Evolutionary conservation across 2,888 invertebrate genomes (phyloP).

Genomic region (Sinodicranocentrus sp.): DNA sequence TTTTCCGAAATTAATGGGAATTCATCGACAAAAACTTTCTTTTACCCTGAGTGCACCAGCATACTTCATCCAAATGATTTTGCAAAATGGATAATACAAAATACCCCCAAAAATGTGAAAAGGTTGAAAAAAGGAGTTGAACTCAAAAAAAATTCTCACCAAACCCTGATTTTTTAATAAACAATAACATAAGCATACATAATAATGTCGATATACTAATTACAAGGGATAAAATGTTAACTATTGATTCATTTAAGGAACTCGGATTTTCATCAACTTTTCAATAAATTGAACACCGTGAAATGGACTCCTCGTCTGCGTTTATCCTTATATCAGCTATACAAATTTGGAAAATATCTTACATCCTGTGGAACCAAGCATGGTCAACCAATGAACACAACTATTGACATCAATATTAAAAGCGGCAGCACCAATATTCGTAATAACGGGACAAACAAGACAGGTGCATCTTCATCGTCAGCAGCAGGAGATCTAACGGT

Average conservation of each 20-base stretch:
- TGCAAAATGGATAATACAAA: conserved; percentile 42
- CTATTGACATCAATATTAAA: conserved; percentile 29
- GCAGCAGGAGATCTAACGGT: conserved; percentile 50
- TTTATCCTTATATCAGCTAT: conserved; percentile 30
- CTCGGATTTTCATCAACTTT: conserved; percentile 3
- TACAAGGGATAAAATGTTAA: conserved; percentile 1
- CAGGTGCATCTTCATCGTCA: conserved; percentile 19
- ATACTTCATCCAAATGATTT: conserved; percentile 54
- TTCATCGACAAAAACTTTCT: not conserved
- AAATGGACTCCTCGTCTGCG: conserved; percentile 52
- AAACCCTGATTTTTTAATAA: not conserved
- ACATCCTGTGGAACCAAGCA: conserved; percentile 40
- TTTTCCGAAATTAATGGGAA: conserved; percentile 29
- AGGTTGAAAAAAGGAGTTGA: too few species aligned
- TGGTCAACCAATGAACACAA: not conserved
- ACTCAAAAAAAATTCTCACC: too few species aligned
- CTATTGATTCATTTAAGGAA: conserved; percentile 28
- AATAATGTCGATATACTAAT: not conserved
- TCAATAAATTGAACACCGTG: conserved; percentile 39
- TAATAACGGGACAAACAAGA: conserved; percentile 48
- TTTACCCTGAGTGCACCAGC: conserved; percentile 33
- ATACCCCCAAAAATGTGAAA: conserved; percentile 30
- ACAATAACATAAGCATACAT: not conserved
- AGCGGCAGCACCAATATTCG: conserved; percentile 7
- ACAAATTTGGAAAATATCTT: conserved; percentile 54